phyloP scores from a whole-genome alignment of 2,888 invertebrate genomes.

The Metacarcinus magister region DNA sequence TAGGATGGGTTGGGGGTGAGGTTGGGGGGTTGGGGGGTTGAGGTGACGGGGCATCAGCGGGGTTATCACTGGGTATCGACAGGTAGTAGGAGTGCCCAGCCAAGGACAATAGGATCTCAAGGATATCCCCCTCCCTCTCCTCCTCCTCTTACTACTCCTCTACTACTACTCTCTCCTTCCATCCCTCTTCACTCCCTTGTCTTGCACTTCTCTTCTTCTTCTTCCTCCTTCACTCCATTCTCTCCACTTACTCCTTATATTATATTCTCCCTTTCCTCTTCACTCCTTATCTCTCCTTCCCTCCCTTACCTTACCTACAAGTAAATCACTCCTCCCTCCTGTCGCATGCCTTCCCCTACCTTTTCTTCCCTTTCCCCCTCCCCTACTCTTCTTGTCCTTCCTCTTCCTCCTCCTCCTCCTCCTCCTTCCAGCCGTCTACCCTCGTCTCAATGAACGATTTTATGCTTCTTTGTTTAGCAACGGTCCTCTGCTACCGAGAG shows the following conservation, averaged over 20 bases:
- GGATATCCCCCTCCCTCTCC: background rate
- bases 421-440: background rate
- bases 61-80: background rate
- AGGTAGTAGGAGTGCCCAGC: background rate
- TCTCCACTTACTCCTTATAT: too few relatives aligned
- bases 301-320: background rate
- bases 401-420: background rate
- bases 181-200: background rate
- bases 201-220: background rate
- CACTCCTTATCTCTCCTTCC: background rate
- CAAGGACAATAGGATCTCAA: background rate
- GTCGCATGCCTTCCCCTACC: background rate
- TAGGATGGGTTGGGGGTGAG: background rate
- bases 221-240: background rate
- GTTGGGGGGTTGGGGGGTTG: background rate
- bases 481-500: background rate
- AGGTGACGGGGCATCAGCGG: background rate
- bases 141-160: background rate
- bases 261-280: background rate
- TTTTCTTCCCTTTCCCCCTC: background rate
- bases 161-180: background rate
- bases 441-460: background rate
- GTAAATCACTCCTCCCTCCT: too few relatives aligned
- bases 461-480: background rate
- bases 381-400: background rate